Evolutionary conservation across 2,888 invertebrate species (phyloP), one percentile per base, ranked within the genome.

Genomic region (Hirudinaria manillensis): DNA sequence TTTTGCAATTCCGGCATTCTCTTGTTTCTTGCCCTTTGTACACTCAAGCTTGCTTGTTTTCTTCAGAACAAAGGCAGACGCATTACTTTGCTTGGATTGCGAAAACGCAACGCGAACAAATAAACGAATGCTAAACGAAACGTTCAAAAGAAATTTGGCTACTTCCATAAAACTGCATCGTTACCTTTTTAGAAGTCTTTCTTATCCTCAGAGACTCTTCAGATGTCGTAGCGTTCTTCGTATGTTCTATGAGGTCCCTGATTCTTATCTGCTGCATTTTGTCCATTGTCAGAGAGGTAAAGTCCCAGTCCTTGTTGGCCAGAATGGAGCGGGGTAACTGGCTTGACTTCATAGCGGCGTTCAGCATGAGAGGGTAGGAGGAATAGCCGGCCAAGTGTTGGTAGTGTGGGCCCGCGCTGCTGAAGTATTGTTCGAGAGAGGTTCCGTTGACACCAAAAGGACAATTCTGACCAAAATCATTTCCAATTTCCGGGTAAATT

Each of bases 291-390:
- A 61, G 61, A 24, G 24, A 29, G 61, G 24, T 19, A 29, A 61
- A 61, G 24, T 61, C 61, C 61, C 61, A 61, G 61, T 61, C 61
- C n/a, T 61, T 61, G 61, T 61, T 61, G 29, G 61, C 6, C 4
- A n/a, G 45, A 45, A 45, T 45, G 10, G 45, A 45, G 10, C 45
- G 45, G 16, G 45, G 45, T 45, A 45, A 16, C 10, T 45, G 45
- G 45, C 10, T 10, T 45, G 45, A 45, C 13, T 45, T 45, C 61
- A 61, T 61, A 61, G 29, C 61, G 61, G 61, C 24, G n/a, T n/a
- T 61, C 24, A 29, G 19, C 29, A 27, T 61, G 24, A 61, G 61
- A 29, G 24, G 61, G 21, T 61, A 61, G 10, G 61, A 29, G 29
- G 61, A 27, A n/a, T 61, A 61, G 61, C 61, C 10, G 24, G 61